phyloP scores from a whole-genome alignment of 64 coral and sea anemone species.

The Orbicella faveolata region DNA sequence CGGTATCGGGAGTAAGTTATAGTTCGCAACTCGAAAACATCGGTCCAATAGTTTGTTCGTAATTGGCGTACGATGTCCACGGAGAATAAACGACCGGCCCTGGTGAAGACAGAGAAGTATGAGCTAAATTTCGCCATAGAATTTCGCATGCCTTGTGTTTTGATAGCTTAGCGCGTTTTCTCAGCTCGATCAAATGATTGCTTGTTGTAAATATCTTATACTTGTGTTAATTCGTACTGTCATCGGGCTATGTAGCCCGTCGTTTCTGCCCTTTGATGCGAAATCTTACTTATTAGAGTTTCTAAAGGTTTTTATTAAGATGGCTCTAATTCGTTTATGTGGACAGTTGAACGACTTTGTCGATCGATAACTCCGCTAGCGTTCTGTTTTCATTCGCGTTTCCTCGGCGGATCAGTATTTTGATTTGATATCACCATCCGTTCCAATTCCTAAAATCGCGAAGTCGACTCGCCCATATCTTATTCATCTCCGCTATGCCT shows the following conservation, averaged over 20 bases:
- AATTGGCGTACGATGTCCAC: background rate
- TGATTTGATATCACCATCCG: background rate
- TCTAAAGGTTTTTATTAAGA: background rate
- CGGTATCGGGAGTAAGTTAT: too few species aligned
- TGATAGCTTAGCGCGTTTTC: background rate
- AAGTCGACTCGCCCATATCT: background rate
- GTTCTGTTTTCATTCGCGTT: background rate
- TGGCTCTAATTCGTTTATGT: background rate
- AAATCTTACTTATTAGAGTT: constrained; percentile 5
- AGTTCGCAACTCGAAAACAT: background rate
- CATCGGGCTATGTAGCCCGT: background rate
- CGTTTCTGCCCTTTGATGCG: background rate
- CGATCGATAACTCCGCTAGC: background rate
- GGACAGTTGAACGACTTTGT: background rate
- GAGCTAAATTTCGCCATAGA: background rate
- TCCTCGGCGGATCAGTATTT: background rate
- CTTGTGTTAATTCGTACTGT: constrained; percentile 9
- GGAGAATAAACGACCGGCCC: constrained; percentile 16
- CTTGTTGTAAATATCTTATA: background rate
- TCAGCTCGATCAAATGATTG: background rate
- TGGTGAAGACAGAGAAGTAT: constrained; percentile 40
- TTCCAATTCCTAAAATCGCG: background rate
- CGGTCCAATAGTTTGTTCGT: background rate
- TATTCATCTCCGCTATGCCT: background rate
- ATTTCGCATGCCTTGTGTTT: background rate